phyloP scores from a whole-genome alignment of 2,797 vertebrate genomes.

The Adelosebastes latens region DNA sequence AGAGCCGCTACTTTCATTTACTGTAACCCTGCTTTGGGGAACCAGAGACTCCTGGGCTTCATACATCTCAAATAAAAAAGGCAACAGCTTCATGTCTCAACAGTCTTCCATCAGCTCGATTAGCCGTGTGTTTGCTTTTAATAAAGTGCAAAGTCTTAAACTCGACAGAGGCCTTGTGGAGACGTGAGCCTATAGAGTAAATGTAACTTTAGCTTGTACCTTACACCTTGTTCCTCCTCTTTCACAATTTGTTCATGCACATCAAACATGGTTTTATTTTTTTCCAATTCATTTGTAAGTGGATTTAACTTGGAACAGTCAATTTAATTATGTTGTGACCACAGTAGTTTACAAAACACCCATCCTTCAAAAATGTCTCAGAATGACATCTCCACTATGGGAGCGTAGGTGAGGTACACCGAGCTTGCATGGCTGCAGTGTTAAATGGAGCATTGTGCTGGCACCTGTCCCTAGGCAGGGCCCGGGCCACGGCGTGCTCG shows the following conservation, averaged over 20 bases:
- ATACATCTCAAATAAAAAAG: constrained; percentile 87
- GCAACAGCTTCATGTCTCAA: constrained; percentile 85
- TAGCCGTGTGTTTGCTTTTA: constrained; percentile 77
- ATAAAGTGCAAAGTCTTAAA: constrained; percentile 61
- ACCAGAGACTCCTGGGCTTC: constrained; percentile 82
- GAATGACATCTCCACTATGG: constrained; percentile 22
- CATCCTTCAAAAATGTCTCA: constrained; percentile 14
- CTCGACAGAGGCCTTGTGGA: constrained; percentile 17
- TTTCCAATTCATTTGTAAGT: constrained; percentile 6
- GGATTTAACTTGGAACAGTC: background rate
- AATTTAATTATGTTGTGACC: constrained; percentile 38
- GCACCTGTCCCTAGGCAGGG: constrained; percentile 64
- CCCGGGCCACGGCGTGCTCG: constrained; percentile 37
- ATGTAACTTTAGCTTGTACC: constrained; percentile 4
- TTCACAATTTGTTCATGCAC: background rate
- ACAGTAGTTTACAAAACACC: constrained; percentile 29
- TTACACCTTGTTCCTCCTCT: background rate
- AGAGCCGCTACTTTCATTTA: constrained; percentile 85
- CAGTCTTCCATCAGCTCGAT: constrained; percentile 75
- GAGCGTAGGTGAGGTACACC: constrained; percentile 45
- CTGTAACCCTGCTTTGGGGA: constrained; percentile 82
- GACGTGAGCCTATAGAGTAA: constrained; percentile 1
- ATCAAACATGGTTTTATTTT: background rate
- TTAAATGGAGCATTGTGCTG: constrained; percentile 72
- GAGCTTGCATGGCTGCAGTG: constrained; percentile 61